Base-by-base conservation (phyloP, 1,140 invertebrate genomes). In the Coelopa frigida region DNA sequence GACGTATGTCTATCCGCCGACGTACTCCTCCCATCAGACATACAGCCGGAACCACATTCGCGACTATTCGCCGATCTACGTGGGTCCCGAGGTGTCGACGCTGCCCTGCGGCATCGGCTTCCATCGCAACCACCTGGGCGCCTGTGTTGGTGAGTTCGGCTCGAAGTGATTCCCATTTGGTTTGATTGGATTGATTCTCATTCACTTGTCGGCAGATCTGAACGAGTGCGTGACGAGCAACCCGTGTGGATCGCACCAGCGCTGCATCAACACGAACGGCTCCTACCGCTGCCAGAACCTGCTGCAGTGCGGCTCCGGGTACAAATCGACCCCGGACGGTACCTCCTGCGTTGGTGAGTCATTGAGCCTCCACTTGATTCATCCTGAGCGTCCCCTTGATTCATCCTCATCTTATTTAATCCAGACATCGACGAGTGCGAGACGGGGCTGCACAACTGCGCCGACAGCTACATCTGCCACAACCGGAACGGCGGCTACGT, bases 401-500 rank as follows among this genome's bases (percentile, higher is more conserved):
- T 26, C 48, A 52, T 40, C n/a, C n/a, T n/a, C n/a, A n/a, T n/a
- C n/a, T 31, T 12, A 31, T 31, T 31, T 11, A 37, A 37, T 48
- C 15, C 23, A 79, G 80, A 82, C 59, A 71, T 86, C 7, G 78
- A 88, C 56, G 86, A 89, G 58, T 89, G 85, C 53, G 59, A 70
- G 0, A 74, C 76, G 5, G 78, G 77, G 0, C 77, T 71, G 18
- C 81, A 84, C 42, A 76, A 78, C 52, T 92, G 88, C 57, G 74
- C 72, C 0, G 61, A 73, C 0, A 73, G 77, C n/a, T 85, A 90
- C 61, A 72, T 75, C 2, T 92, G 89, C 56, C 77, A 78, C 35
- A 91, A 92, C 66, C 72, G 79, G 4, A 73, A 71, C 3, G 87
- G 87, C 11, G 83, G 83, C 3, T 89, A 87, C 56, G 71, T 79